These are phyloP conservation scores for Leptopilina boulardi DNA, from an alignment of 1,140 invertebrate genomes.

Conservation along the genomic window DNA sequence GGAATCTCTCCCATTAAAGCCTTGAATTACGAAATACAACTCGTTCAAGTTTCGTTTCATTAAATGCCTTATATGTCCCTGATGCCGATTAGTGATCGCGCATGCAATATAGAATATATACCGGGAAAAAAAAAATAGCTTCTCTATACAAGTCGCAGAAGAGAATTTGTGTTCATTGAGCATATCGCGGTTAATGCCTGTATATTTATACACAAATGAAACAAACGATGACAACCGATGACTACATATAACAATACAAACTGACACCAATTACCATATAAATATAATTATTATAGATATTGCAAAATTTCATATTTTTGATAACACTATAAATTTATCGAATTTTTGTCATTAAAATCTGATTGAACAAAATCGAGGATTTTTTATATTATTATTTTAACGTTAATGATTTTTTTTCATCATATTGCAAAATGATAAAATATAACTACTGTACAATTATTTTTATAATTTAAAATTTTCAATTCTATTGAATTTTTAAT, in stretches of 20 bases:
- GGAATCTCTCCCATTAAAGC: not conserved
- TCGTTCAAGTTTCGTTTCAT: constrained; percentile 25
- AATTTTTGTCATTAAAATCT: too few species aligned
- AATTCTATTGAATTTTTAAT: too few species aligned
- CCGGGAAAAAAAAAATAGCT: not conserved
- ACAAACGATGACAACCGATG: not conserved
- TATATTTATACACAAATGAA: not conserved
- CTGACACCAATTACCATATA: not conserved
- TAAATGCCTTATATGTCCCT: constrained; percentile 26
- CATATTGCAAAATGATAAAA: too few species aligned
- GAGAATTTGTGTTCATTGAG: not conserved
- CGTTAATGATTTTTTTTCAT: too few species aligned
- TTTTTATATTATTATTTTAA: too few species aligned
- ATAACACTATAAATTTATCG: too few species aligned
- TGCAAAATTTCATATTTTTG: not conserved
- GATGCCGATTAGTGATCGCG: not conserved
- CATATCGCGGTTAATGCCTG: not conserved
- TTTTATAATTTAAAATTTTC: too few species aligned
- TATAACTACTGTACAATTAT: too few species aligned
- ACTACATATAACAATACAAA: not conserved
- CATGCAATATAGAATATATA: not conserved
- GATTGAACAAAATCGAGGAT: too few species aligned
- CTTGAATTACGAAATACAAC: constrained; percentile 19
- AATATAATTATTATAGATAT: too few species aligned
- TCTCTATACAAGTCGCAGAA: not conserved